Evolutionary conservation across 2,797 vertebrate species (phyloP).

Genomic region (Neosilurus mollespiculum): DNA sequence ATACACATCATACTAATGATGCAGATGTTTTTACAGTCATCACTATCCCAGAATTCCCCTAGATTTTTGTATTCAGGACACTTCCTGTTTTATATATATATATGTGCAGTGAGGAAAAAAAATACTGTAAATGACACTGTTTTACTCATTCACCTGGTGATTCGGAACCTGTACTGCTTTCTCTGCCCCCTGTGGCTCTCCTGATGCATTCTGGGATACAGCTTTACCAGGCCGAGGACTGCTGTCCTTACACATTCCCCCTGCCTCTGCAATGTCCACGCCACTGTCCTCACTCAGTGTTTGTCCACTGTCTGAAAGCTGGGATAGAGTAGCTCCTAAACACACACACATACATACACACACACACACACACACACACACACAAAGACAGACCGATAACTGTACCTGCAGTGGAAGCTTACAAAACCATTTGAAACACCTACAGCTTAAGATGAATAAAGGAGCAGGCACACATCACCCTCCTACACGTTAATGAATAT

Average conservation of each 20-base stretch:
- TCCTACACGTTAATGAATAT: conserved; percentile 23
- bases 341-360: conserved; percentile 29
- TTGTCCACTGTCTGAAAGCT: conserved; percentile 95
- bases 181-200: conserved; percentile 57
- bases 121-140: not conserved
- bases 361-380: conserved; percentile 22
- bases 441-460: conserved; percentile 9
- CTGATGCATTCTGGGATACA: conserved; percentile 64
- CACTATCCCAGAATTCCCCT: not conserved
- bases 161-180: conserved; percentile 57
- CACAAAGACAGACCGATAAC: not conserved
- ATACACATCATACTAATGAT: not conserved
- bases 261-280: conserved; percentile 85
- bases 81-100: not conserved
- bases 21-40: not conserved
- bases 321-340: conserved; percentile 86
- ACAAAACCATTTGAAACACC: conserved; percentile 12
- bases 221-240: conserved; percentile 76
- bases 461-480: not conserved
- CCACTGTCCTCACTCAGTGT: conserved; percentile 97
- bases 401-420: conserved; percentile 26
- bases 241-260: conserved; percentile 78
- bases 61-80: not conserved
- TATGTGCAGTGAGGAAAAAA: not conserved
- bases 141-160: conserved; percentile 67